Conservation (phyloP, 2,797 vertebrate genomes). For the Xenopus petersii region DNA sequence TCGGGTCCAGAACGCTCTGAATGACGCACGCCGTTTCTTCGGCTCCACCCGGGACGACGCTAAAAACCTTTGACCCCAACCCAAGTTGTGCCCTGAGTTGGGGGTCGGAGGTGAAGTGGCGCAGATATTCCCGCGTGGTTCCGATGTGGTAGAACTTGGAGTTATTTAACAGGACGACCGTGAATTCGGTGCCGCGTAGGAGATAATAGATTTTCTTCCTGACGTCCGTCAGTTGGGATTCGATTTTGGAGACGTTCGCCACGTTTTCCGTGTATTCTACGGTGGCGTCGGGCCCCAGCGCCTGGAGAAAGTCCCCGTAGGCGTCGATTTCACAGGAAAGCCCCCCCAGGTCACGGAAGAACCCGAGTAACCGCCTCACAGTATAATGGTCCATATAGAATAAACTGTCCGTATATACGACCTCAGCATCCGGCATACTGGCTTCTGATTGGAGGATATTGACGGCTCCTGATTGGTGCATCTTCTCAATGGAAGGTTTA, state of each 20-base stretch:
- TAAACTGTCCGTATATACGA: conserved; percentile 92
- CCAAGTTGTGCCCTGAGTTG: conserved; percentile 75
- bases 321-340: conserved; percentile 89
- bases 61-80: conserved; percentile 73
- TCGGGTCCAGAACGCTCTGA: conserved; percentile 70
- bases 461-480: conserved; percentile 74
- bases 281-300: conserved; percentile 78
- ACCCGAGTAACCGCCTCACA: conserved; percentile 63
- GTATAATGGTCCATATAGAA: conserved; percentile 81
- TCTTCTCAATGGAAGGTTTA: conserved; percentile 79
- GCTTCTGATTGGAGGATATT: conserved; percentile 33
- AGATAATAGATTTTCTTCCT: conserved; percentile 76
- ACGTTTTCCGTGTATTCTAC: conserved; percentile 72
- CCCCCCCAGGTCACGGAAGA: conserved; percentile 71
- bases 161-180: neutral
- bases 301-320: conserved; percentile 93
- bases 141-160: too few species aligned
- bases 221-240: conserved; percentile 61
- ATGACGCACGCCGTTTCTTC: conserved; percentile 67
- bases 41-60: conserved; percentile 45
- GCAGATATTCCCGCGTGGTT: too few species aligned
- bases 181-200: conserved; percentile 72
- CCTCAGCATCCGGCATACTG: conserved; percentile 49
- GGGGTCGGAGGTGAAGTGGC: conserved; percentile 47
- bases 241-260: conserved; percentile 66